Base-by-base conservation (phyloP, 2,888 invertebrate genomes). In the Drosophila paramelanica region DNA sequence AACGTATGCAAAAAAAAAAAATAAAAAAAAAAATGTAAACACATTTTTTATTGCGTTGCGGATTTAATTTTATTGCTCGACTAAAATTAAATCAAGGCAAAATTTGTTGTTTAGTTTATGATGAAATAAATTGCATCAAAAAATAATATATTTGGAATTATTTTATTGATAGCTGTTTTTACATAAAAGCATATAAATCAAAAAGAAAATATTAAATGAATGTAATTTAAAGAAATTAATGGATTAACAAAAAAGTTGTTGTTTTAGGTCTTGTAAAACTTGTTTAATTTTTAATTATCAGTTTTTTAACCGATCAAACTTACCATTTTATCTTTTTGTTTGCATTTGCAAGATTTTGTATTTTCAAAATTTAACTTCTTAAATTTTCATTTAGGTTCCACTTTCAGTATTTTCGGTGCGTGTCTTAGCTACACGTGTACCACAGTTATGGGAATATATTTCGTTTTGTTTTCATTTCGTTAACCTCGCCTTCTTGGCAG, bases 41-140 rank as follows among this genome's bases (percentile, higher is more conserved):
- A 76, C 56, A 62, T 72, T 77, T 70, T 73, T 87, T 87, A 87
- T 81, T 81, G 81, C 81, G 81, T 87, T 81, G 64, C 56, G 69
- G 51, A 27, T 49, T 59, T 65, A 36, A 36, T 39, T 51, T 55
- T 42, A 7, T 33, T 53, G 58, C 17, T 72, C 14, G 33, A 58
- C 23, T 36, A n/a, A 25, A 53, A 23, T 42, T 38, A 11, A 41
- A 27, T 57, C 23, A 31, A 27, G 11, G 6, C 39, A 41, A 4
- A 11, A 14, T 17, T 38, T 52, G 20, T 43, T 23, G 23, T 4
- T 4, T 17, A 43, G 17, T 66, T 36, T 5, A 33, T 33, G 11
- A 10, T 14, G 33, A 14, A 7, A 14, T 49, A 11, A 17, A 42
- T 11, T 33, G n/a, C n/a, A 33, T 17, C 27, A 8, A 3, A 10